Percentiles rank a stretch among this genome's conserved stretches.
phyloP scores from a whole-genome alignment of 2,888 invertebrate species.

The Melikaiella ostensackeni region DNA sequence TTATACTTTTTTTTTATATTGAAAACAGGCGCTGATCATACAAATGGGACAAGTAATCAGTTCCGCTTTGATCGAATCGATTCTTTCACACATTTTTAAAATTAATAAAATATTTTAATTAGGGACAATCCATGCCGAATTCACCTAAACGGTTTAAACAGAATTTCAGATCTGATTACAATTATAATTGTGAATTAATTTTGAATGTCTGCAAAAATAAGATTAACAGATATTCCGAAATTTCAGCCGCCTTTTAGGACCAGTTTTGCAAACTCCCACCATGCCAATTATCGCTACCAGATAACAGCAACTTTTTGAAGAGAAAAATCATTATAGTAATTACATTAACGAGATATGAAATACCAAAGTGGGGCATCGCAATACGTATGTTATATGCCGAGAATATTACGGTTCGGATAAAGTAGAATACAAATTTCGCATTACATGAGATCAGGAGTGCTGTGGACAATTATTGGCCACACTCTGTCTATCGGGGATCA shows the following conservation, averaged over 20 bases:
- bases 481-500: too few relatives aligned
- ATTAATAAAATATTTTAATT: not conserved
- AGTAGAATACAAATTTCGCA: too few relatives aligned
- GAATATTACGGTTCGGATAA: too few relatives aligned
- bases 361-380: not conserved
- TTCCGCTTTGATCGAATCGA: not conserved
- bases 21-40: not conserved
- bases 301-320: not conserved
- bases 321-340: not conserved
- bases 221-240: not conserved
- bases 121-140: too few relatives aligned
- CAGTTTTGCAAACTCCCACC: not conserved
- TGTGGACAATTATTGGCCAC: too few relatives aligned
- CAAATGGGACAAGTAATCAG: not conserved
- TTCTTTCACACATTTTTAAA: not conserved
- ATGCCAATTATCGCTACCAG: not conserved
- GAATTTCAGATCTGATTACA: too few relatives aligned
- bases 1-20: not conserved
- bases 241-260: not conserved
- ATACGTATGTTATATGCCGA: too few relatives aligned
- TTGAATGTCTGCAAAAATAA: not conserved
- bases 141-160: too few relatives aligned
- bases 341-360: not conserved
- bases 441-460: too few relatives aligned
- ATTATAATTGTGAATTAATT: not conserved